Evolutionary conservation across 2,888 invertebrate species (phyloP).

Genomic region (Gastrophysa polygoni): DNA sequence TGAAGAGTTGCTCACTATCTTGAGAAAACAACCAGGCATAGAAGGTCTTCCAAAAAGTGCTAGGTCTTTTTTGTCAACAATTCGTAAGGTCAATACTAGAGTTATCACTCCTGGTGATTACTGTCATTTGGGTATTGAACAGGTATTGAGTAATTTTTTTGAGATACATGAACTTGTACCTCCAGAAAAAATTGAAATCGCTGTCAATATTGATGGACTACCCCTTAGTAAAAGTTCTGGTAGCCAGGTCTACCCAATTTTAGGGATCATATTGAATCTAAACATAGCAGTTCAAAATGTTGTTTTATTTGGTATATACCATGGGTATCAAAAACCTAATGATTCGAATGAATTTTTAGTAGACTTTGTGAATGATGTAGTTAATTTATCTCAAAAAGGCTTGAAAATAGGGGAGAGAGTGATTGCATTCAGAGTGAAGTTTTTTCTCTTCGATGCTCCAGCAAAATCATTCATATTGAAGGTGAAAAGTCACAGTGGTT

Average conservation of each 20-base stretch:
- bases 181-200: neutral
- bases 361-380: constrained; percentile 1
- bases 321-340: constrained; percentile 2
- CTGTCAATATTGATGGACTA: neutral
- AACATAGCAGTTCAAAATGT: neutral
- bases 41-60: neutral
- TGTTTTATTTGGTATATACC: constrained; percentile 1
- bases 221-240: too few species aligned
- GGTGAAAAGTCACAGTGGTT: too few species aligned
- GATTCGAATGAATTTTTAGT: neutral
- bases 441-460: too few species aligned
- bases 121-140: constrained; percentile 1
- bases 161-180: neutral
- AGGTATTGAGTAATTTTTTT: constrained; percentile 1
- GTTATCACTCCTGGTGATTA: neutral
- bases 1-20: neutral
- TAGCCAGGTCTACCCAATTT: neutral
- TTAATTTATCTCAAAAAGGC: neutral
- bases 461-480: too few species aligned
- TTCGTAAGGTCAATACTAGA: neutral
- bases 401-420: neutral
- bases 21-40: neutral
- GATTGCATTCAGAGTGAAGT: neutral
- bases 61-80: neutral
- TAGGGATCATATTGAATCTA: neutral